phyloP scores from a whole-genome alignment of 2,113 vertebrate genomes.

The Pithys albifrons region DNA sequence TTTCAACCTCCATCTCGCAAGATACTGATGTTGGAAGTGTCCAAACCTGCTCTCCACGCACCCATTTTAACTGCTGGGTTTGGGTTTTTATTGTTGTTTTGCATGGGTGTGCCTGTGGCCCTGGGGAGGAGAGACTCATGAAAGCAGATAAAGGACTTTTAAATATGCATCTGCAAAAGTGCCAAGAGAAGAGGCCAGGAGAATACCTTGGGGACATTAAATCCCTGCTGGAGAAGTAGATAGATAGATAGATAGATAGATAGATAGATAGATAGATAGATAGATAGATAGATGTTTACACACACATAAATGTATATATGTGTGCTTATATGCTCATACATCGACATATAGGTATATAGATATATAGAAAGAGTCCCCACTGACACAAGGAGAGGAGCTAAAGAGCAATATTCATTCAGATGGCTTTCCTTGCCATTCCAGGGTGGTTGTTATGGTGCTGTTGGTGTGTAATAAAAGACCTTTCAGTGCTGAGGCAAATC shows the following conservation, averaged over 20 bases:
- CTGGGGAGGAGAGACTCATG: background rate
- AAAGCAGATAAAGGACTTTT: background rate
- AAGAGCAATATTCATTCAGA: slow-evolving; percentile 52
- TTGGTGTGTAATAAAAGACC: slow-evolving; percentile 65
- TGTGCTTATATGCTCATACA: fast-evolving
- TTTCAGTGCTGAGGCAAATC: slow-evolving; percentile 66
- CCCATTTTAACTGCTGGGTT: background rate
- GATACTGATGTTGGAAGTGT: background rate
- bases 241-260: background rate
- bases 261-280: too few relatives aligned
- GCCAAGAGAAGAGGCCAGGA: background rate
- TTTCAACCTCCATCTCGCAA: background rate
- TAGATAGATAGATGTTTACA: background rate
- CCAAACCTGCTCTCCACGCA: background rate
- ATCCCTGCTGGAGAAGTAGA: background rate
- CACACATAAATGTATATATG: background rate
- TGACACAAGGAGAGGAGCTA: slow-evolving; percentile 15
- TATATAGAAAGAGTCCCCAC: background rate
- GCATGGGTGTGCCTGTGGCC: background rate
- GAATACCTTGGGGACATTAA: background rate
- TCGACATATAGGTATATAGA: background rate
- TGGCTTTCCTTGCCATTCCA: slow-evolving; percentile 45
- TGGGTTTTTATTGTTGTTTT: background rate
- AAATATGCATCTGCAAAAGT: background rate
- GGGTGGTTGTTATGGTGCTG: slow-evolving; percentile 49